phyloP scores from a whole-genome alignment of 2,888 invertebrate species.

The Cistogaster globosa region DNA sequence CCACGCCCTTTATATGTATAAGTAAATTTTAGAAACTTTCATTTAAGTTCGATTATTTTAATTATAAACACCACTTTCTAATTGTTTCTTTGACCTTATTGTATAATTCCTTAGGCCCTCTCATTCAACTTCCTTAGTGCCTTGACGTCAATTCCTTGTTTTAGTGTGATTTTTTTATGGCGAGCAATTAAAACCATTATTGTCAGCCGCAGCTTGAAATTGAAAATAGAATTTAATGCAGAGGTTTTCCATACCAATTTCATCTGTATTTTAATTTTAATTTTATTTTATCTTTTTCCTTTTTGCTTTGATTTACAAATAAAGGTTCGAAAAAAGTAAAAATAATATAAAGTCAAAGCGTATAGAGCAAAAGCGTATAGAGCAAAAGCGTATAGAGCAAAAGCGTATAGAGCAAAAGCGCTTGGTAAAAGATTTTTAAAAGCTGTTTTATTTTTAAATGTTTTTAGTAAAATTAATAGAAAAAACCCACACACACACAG shows the following conservation, averaged over 20 bases:
- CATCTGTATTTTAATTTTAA: slow-evolving; percentile 48
- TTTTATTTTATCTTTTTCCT: slow-evolving; percentile 35
- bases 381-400: too few relatives aligned
- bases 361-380: too few relatives aligned
- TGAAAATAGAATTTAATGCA: slow-evolving; percentile 71
- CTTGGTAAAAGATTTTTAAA: slow-evolving; percentile 53
- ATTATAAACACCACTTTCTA: not conserved
- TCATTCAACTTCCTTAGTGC: not conserved
- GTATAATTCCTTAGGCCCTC: slow-evolving; percentile 17
- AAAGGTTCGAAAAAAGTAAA: slow-evolving; percentile 34
- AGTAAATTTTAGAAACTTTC: too few relatives aligned
- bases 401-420: too few relatives aligned
- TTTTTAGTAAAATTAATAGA: slow-evolving; percentile 60
- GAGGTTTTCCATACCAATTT: slow-evolving; percentile 63
- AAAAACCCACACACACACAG: slow-evolving; percentile 8
- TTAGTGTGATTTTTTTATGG: not conserved
- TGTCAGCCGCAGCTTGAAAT: slow-evolving; percentile 71
- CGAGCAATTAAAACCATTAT: slow-evolving; percentile 66
- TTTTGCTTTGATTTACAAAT: slow-evolving; percentile 44
- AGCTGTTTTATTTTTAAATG: slow-evolving; percentile 61
- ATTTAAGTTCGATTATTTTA: too few relatives aligned
- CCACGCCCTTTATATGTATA: too few relatives aligned
- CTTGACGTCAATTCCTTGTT: slow-evolving; percentile 15
- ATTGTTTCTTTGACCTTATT: not conserved
- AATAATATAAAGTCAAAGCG: slow-evolving; percentile 14